Evolutionary conservation across 1,140 invertebrate species (phyloP).

Genomic region (Arctopsyche grandis): DNA sequence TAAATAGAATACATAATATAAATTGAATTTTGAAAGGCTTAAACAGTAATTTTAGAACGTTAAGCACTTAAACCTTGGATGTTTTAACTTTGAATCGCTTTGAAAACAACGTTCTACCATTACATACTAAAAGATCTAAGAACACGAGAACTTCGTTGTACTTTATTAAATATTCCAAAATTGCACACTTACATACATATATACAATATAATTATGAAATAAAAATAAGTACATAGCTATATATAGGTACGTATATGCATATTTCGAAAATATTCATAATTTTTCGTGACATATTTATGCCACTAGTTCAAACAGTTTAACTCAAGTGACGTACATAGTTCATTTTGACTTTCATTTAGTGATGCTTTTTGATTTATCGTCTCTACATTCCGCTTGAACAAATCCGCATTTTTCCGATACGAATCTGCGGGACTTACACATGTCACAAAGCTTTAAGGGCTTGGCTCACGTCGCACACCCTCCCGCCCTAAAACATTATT

Average conservation of each 20-base stretch:
- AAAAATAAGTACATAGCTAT: no score
- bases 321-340: no score
- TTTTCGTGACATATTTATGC: no score
- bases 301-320: no score
- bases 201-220: no score
- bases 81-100: not conserved
- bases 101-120: slow-evolving; percentile 5
- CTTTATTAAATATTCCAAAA: no score
- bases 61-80: not conserved
- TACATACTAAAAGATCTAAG: not conserved
- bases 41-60: not conserved
- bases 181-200: no score
- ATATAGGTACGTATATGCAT: no score
- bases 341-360: not conserved
- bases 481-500: slow-evolving; percentile 21
- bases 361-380: not conserved
- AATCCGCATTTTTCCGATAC: slow-evolving; percentile 18
- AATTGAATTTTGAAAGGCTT: not conserved
- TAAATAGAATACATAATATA: no score
- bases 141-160: no score
- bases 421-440: slow-evolving; percentile 19
- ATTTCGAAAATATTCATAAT: no score
- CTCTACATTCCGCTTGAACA: not conserved
- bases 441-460: slow-evolving; percentile 11
- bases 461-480: not conserved